Conservation (phyloP, 64 coral and sea anemone genomes). For the Exaiptasia diaphana region DNA sequence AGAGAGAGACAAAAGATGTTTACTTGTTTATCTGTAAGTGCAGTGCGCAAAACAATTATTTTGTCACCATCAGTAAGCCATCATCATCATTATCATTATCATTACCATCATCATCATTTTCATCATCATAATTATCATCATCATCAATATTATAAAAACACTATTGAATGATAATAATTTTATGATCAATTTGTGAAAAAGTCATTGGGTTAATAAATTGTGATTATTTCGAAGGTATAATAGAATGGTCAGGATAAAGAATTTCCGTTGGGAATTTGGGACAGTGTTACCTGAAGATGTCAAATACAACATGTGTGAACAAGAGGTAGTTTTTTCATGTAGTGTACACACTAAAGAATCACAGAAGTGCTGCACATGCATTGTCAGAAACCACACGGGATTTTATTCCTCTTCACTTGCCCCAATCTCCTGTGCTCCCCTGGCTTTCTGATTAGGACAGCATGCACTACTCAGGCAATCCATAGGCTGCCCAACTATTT, state of each 20-base stretch:
- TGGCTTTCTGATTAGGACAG: too few species aligned
- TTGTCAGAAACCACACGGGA: not conserved
- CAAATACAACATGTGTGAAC: slow-evolving; percentile 94
- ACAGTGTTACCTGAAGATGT: slow-evolving; percentile 90
- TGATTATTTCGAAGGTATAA: slow-evolving; percentile 60
- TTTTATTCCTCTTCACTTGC: not conserved
- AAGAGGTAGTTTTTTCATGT: slow-evolving; percentile 56
- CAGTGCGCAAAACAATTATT: too few species aligned
- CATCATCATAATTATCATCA: too few species aligned
- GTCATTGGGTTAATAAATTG: not conserved
- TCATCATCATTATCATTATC: too few species aligned
- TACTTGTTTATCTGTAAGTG: slow-evolving; percentile 63
- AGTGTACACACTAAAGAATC: too few species aligned
- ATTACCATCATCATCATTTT: too few species aligned
- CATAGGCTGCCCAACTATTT: too few species aligned
- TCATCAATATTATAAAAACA: too few species aligned
- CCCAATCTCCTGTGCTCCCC: not conserved
- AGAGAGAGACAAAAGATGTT: slow-evolving; percentile 95
- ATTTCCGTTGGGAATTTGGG: slow-evolving; percentile 96
- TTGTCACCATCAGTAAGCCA: too few species aligned
- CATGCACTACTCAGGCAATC: too few species aligned
- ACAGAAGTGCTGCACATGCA: not conserved
- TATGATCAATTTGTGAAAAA: too few species aligned
- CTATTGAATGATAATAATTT: too few species aligned
- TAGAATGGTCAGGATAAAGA: slow-evolving; percentile 84